A percentile compares a stretch with the other conserved stretches of the same genome.
phyloP scores from a whole-genome alignment of 2,888 invertebrate species.

The Hirudinaria manillensis region DNA sequence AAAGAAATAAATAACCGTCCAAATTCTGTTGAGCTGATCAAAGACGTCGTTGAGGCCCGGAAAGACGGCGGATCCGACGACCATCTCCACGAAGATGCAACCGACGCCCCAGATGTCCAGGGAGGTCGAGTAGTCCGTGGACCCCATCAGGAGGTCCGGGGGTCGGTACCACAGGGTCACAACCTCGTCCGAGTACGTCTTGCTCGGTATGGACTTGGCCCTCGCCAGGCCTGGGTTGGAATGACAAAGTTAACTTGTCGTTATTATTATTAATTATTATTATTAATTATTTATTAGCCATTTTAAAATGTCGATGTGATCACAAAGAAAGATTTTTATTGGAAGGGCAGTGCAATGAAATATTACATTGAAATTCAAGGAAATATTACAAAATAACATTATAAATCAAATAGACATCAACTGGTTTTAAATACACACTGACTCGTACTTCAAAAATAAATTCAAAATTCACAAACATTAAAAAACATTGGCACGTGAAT shows the following conservation, averaged over 20 bases:
- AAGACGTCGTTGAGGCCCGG: constrained; percentile 25
- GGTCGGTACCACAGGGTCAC: constrained; percentile 98
- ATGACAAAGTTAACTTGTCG: background rate
- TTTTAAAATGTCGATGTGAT: background rate
- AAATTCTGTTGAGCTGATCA: constrained; percentile 29
- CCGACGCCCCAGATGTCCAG: constrained; percentile 33
- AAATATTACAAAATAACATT: no score
- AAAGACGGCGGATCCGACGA: constrained; percentile 26
- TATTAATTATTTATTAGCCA: background rate
- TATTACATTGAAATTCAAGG: no score
- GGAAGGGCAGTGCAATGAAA: no score
- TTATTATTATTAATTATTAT: constrained; percentile 4
- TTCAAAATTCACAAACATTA: no score
- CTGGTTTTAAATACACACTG: no score
- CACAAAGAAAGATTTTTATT: background rate
- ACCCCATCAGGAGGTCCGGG: constrained; percentile 84
- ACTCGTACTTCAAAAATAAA: no score
- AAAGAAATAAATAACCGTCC: constrained; percentile 13
- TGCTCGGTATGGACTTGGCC: constrained; percentile 95
- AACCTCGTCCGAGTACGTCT: constrained; percentile 90
- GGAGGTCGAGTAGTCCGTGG: constrained; percentile 32
- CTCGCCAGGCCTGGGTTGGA: constrained; percentile 73
- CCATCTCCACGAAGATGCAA: constrained; percentile 29
- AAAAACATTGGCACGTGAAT: no score
- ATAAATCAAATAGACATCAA: no score